Base-by-base conservation (phyloP, 2,113 vertebrate genomes). In the Indicator indicator region DNA sequence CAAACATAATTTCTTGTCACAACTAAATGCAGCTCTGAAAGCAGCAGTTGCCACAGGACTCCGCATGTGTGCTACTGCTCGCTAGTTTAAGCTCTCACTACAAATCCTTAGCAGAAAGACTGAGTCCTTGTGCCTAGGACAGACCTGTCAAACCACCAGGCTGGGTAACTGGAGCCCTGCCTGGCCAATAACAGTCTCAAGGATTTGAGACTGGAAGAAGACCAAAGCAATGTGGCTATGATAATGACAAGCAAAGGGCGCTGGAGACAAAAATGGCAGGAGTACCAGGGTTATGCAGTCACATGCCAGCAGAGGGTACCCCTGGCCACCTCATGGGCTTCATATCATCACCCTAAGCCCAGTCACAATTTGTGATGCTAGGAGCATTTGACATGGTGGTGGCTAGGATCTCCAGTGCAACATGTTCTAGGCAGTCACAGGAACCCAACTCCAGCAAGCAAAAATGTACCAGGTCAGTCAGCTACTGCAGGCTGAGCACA, bases 241-340 rank as follows among this genome's bases (percentile, higher is more conserved):
- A 36, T 0, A 80, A 33, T 2, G 5, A 65, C 0, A 0, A 62
- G 38, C 33, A 63, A 73, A 89, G 24, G 38, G 56, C 56, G 71
- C 19, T 16, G 46, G 38, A 71, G 28, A 78, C 21, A 81, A 65
- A 73, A 78, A 46, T 1, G 5, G 52, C 24, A 77, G 18, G 55
- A 73, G 18, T 81, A 48, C n/a, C 65, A 86, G 55, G 64, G 72
- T 85, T 95, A 95, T 93, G 36, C 94, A 76, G 69, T 85, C 71
- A 80, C 76, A 60, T 46, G 62, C 96, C 94, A 97, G 94, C 89
- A 97, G 95, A 96, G 93, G 96, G 93, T 95, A 96, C 20, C 83
- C 91, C 87, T 65, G 54, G 86, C 83, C 79, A 78, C 15, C 54
- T 91, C 72, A 88, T 19, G 28, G 75, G 73, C 77, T 93, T 40